phyloP scores from a whole-genome alignment of 2,797 vertebrate genomes.

The Rousettus madagascariensis region DNA sequence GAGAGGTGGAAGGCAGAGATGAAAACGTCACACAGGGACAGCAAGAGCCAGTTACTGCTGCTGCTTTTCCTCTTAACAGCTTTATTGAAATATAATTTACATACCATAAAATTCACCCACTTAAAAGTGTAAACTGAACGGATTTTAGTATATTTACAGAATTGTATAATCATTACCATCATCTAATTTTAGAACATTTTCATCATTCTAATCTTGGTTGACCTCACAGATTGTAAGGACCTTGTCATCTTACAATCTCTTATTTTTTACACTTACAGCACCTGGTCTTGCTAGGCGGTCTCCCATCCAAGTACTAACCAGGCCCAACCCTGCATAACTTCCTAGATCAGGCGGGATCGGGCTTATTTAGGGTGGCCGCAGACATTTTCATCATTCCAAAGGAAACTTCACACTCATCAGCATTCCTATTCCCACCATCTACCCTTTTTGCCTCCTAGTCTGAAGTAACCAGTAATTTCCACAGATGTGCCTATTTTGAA shows the following conservation, averaged over 20 bases:
- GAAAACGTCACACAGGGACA: not conserved
- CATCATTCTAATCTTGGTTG: not conserved
- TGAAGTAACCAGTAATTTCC: not conserved
- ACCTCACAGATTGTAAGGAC: no score
- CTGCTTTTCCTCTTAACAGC: not conserved
- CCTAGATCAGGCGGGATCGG: no score
- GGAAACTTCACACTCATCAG: not conserved
- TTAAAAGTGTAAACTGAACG: not conserved
- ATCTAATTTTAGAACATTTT: not conserved
- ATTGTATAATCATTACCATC: not conserved
- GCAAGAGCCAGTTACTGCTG: not conserved
- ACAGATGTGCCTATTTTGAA: not conserved
- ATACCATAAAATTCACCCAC: not conserved
- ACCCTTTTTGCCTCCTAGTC: not conserved
- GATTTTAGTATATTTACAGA: not conserved
- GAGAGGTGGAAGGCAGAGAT: not conserved
- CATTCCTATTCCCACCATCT: not conserved
- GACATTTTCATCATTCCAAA: not conserved
- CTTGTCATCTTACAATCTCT: no score
- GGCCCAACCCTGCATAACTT: no score
- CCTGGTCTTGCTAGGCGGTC: no score
- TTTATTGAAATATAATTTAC: not conserved
- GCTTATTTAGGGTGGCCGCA: no score
- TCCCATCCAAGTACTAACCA: no score
- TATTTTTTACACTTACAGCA: no score